phyloP scores from a whole-genome alignment of 2,888 invertebrate genomes.

The Perizoma flavofasciatum region DNA sequence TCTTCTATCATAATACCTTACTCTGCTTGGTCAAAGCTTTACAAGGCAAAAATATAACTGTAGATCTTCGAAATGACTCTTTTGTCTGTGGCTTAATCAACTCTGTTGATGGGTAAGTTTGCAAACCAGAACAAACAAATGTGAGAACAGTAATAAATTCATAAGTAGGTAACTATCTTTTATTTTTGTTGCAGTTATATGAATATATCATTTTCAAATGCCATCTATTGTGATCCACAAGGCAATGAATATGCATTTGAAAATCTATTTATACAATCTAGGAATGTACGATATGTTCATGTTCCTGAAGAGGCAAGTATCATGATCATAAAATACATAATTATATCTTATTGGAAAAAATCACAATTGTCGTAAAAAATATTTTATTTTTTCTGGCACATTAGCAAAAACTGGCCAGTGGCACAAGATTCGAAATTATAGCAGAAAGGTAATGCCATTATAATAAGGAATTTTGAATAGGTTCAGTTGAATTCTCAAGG shows the following conservation, averaged over 20 bases:
- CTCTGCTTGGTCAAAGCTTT: constrained; percentile 85
- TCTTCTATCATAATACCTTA: constrained; percentile 84
- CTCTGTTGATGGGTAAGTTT: constrained; percentile 86
- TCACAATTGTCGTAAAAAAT: too few relatives aligned
- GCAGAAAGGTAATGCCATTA: too few relatives aligned
- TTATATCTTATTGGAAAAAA: not conserved
- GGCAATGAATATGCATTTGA: constrained; percentile 85
- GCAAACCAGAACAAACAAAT: too few relatives aligned
- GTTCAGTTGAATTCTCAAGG: too few relatives aligned
- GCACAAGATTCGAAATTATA: too few relatives aligned
- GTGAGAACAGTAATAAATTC: too few relatives aligned
- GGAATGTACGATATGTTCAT: constrained; percentile 88
- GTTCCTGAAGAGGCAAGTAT: constrained; percentile 83
- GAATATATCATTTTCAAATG: constrained; percentile 87
- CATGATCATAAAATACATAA: not conserved
- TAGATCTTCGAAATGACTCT: constrained; percentile 87
- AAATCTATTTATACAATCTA: constrained; percentile 84
- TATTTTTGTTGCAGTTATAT: constrained; percentile 79
- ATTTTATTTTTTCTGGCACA: too few relatives aligned
- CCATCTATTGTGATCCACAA: constrained; percentile 85
- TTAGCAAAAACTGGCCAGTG: too few relatives aligned
- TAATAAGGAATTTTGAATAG: too few relatives aligned
- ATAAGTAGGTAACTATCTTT: not conserved
- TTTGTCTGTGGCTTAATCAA: constrained; percentile 84
- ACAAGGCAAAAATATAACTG: constrained; percentile 83